These are phyloP conservation scores for Erpobdella octoculata DNA, from an alignment of 2,888 invertebrate species.

Conservation along the genomic window DNA sequence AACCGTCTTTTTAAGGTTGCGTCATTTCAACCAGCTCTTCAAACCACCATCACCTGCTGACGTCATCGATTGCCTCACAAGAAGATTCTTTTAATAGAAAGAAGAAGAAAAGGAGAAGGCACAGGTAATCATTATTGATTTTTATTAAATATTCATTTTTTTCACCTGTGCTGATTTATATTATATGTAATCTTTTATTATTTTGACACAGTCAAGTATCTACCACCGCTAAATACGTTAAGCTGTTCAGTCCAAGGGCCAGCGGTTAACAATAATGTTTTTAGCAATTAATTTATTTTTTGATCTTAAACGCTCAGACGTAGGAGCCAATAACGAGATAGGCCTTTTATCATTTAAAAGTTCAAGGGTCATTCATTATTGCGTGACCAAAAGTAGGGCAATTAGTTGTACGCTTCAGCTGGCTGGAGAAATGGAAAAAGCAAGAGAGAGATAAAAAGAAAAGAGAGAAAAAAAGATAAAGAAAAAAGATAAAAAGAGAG, in stretches of 20 bases:
- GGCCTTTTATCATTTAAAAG: too few relatives aligned
- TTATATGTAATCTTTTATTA: not conserved
- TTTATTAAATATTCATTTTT: too few relatives aligned
- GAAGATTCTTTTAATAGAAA: constrained; percentile 6
- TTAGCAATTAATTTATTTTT: too few relatives aligned
- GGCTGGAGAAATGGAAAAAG: not conserved
- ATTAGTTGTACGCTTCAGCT: not conserved
- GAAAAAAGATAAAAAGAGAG: not conserved
- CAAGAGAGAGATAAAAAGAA: not conserved
- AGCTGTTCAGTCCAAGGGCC: too few relatives aligned
- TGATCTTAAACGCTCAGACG: too few relatives aligned
- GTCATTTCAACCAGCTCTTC: constrained; percentile 7
- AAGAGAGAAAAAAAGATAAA: not conserved
- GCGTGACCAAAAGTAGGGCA: too few relatives aligned
- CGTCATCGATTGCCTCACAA: constrained; percentile 7
- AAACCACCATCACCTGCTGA: not conserved
- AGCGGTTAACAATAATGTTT: too few relatives aligned
- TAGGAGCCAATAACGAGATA: too few relatives aligned
- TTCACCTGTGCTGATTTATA: not conserved
- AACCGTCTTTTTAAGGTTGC: not conserved
- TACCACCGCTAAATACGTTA: too few relatives aligned
- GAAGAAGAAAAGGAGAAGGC: constrained; percentile 4
- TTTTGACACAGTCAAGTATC: too few relatives aligned
- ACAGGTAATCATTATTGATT: too few relatives aligned
- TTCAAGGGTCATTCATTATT: too few relatives aligned